A percentile compares a stretch with the other conserved stretches of the same genome.
phyloP scores from a whole-genome alignment of 1,140 invertebrate genomes.

The Metaphire vulgaris region DNA sequence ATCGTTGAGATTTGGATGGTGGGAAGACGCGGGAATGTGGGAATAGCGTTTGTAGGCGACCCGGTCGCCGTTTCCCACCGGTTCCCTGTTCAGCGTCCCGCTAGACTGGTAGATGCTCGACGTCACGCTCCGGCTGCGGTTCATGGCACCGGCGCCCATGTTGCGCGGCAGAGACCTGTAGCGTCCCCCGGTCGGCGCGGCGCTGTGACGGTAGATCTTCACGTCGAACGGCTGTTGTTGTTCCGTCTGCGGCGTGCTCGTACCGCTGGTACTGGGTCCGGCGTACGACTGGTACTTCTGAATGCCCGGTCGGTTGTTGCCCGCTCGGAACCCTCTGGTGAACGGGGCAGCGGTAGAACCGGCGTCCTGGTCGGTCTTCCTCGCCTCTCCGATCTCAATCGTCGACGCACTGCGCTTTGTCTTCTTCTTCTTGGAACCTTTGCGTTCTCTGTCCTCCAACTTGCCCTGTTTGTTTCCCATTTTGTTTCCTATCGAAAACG shows the following conservation, averaged over 20 bases:
- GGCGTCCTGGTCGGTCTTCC: not conserved
- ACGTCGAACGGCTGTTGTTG: not conserved
- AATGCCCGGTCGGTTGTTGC: not conserved
- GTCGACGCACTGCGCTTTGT: not conserved
- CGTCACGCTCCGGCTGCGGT: not conserved
- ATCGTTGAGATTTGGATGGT: too few relatives aligned
- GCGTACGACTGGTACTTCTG: not conserved
- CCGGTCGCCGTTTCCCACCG: not conserved
- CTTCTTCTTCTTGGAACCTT: not conserved
- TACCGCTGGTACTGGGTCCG: not conserved
- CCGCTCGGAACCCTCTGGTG: not conserved
- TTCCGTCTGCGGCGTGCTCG: not conserved
- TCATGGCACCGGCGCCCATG: not conserved
- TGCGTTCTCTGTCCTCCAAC: not conserved
- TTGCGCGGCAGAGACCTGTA: not conserved
- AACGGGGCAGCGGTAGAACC: not conserved
- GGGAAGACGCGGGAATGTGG: not conserved
- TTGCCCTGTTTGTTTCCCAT: not conserved
- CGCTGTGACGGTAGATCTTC: not conserved
- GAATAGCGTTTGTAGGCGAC: not conserved
- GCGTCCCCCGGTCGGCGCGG: not conserved
- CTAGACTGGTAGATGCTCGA: not conserved
- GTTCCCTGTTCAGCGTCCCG: not conserved
- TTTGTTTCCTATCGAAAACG: constrained; percentile 3
- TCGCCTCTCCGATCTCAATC: not conserved